Evolutionary conservation across 1,140 invertebrate genomes (phyloP).

Genomic region (Cyphomyrmex costatus): DNA sequence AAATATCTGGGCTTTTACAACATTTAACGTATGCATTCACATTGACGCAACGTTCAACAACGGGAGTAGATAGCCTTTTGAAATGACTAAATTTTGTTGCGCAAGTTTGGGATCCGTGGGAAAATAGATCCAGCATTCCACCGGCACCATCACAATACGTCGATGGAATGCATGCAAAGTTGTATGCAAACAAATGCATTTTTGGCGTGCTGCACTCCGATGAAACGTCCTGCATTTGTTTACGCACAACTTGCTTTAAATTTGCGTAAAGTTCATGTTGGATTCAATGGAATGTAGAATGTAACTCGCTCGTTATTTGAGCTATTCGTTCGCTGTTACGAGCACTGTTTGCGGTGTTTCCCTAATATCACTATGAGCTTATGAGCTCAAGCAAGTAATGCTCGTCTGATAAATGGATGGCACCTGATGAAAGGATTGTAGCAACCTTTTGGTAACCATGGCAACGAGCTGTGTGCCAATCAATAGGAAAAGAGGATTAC

Average conservation of each 20-base stretch:
- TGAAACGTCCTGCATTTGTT: constrained; percentile 5
- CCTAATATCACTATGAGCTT: constrained; percentile 34
- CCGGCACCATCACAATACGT: background rate
- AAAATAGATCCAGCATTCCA: constrained; percentile 1
- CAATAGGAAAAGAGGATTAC: constrained; percentile 58
- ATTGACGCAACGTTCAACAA: background rate
- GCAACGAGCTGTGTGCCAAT: constrained; percentile 48
- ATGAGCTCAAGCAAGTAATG: constrained; percentile 40
- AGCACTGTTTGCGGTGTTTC: constrained; percentile 4
- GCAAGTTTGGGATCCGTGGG: background rate
- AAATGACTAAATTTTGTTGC: constrained; percentile 12
- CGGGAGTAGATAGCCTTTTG: background rate
- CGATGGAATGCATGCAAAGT: background rate
- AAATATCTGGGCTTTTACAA: background rate
- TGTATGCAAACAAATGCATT: constrained; percentile 31
- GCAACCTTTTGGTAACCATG: constrained; percentile 57
- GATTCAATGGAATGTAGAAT: background rate
- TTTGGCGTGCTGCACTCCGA: background rate
- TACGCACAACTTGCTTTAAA: constrained; percentile 21
- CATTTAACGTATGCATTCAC: background rate
- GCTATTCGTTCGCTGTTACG: background rate
- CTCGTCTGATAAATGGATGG: constrained; percentile 50
- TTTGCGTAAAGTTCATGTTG: background rate
- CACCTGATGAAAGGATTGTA: constrained; percentile 54
- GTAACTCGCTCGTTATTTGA: background rate